Evolutionary conservation across 2,888 invertebrate genomes (phyloP).

Genomic region (Acleris literana): DNA sequence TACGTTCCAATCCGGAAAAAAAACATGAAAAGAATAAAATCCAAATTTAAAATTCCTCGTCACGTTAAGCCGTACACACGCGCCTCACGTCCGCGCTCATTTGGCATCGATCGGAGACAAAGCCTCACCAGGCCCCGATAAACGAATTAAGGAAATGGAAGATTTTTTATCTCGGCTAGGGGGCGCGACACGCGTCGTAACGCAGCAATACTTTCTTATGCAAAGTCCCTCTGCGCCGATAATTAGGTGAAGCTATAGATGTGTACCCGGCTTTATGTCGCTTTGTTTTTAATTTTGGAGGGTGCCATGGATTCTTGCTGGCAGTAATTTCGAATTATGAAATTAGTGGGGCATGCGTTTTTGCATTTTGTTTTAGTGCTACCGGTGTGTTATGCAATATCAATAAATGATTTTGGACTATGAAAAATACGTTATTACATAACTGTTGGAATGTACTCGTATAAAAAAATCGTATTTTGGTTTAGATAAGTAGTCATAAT

Average conservation of each 20-base stretch:
- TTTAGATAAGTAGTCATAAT: background rate
- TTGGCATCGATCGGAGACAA: constrained; percentile 83
- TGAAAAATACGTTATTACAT: no score
- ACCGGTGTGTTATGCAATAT: background rate
- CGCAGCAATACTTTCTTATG: constrained; percentile 83
- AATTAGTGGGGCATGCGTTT: constrained; percentile 7
- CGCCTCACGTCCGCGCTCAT: constrained; percentile 80
- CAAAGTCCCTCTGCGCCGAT: constrained; percentile 79
- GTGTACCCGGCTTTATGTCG: constrained; percentile 64
- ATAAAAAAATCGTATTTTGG: no score
- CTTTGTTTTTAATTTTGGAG: constrained; percentile 76
- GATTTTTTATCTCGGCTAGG: constrained; percentile 82
- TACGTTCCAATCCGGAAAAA: no score
- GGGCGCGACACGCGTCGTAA: constrained; percentile 78
- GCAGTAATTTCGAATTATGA: constrained; percentile 38
- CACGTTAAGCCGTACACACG: constrained; percentile 79
- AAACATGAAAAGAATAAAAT: background rate
- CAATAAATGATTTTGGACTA: no score
- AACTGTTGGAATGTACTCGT: no score
- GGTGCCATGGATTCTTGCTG: constrained; percentile 42
- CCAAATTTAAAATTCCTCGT: constrained; percentile 46
- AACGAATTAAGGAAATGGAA: constrained; percentile 84
- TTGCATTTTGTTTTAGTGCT: background rate
- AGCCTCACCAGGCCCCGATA: constrained; percentile 80
- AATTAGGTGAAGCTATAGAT: constrained; percentile 75